phyloP scores from a whole-genome alignment of 2,113 vertebrate genomes.

The Neomonachus schauinslandi region DNA sequence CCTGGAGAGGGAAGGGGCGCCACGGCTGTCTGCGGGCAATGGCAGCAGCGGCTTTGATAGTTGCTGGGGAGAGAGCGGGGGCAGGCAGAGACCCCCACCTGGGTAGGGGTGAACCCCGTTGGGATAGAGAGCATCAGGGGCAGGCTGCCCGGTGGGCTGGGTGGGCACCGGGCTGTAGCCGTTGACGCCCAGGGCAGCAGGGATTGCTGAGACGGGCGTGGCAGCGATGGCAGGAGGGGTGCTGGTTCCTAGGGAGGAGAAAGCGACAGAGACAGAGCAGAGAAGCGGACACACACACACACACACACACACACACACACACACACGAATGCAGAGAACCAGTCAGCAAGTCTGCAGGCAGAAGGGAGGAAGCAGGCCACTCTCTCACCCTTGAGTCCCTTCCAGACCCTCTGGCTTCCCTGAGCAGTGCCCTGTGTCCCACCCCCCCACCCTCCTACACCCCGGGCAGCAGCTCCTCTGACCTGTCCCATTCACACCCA shows the following conservation, averaged over 20 bases:
- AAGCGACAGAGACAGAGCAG: constrained; percentile 6
- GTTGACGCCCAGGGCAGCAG: constrained; percentile 91
- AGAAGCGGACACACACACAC: background rate
- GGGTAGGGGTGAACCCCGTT: constrained; percentile 94
- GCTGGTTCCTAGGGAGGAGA: constrained; percentile 89
- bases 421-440: background rate
- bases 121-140: constrained; percentile 91
- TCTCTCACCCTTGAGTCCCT: background rate
- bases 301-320: background rate
- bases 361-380: background rate
- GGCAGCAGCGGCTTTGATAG: background rate
- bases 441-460: background rate
- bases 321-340: background rate
- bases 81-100: constrained; percentile 83
- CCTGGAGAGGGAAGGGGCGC: background rate
- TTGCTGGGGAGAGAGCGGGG: background rate
- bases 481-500: background rate
- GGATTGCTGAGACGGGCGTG: constrained; percentile 91
- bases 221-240: constrained; percentile 93
- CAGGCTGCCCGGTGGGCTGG: constrained; percentile 90
- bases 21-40: background rate
- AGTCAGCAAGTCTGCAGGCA: background rate
- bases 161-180: constrained; percentile 91
- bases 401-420: background rate
- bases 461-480: accelerated